Evolutionary conservation across 2,113 vertebrate species (phyloP).

Genomic region (Coryphaenoides rupestris): DNA sequence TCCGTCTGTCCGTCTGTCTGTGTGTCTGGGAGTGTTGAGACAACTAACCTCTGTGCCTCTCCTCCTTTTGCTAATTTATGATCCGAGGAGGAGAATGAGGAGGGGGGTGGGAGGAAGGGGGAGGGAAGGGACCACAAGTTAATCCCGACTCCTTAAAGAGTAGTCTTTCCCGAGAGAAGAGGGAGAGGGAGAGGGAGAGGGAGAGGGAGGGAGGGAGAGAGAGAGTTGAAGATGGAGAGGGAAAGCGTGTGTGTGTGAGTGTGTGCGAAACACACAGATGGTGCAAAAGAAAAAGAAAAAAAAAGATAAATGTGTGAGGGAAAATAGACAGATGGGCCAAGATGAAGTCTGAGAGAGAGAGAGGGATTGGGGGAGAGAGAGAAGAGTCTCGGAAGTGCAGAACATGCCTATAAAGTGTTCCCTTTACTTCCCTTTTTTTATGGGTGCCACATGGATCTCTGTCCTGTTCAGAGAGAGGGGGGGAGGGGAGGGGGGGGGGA

Average conservation of each 20-base stretch:
- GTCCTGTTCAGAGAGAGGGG: constrained; percentile 34
- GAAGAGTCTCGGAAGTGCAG: constrained; percentile 72
- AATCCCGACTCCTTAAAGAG: constrained; percentile 34
- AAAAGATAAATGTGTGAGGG: constrained; percentile 22
- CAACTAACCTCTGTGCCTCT: constrained; percentile 44
- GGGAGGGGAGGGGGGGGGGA: too few relatives aligned
- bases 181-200: constrained; percentile 9
- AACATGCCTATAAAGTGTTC: constrained; percentile 73
- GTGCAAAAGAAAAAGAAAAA: constrained; percentile 24
- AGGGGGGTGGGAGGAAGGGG: background rate
- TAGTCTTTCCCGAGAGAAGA: constrained; percentile 17
- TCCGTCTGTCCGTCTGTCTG: constrained; percentile 26
- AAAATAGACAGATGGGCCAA: constrained; percentile 28
- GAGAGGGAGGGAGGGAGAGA: background rate
- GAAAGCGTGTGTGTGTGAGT: constrained; percentile 19
- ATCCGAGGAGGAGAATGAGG: constrained; percentile 8
- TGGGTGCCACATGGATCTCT: constrained; percentile 67
- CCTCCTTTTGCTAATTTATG: constrained; percentile 43
- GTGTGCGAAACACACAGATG: constrained; percentile 32
- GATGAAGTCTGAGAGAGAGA: constrained; percentile 15
- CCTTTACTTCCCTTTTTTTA: constrained; percentile 61
- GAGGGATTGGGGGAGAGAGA: constrained; percentile 28
- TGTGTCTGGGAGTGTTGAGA: constrained; percentile 41
- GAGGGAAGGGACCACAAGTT: constrained; percentile 16
- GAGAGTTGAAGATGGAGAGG: background rate